Evolutionary conservation across 1,140 invertebrate genomes (phyloP), one percentile per base, ranked within the genome.

Genomic region (Drosophila navojoa): DNA sequence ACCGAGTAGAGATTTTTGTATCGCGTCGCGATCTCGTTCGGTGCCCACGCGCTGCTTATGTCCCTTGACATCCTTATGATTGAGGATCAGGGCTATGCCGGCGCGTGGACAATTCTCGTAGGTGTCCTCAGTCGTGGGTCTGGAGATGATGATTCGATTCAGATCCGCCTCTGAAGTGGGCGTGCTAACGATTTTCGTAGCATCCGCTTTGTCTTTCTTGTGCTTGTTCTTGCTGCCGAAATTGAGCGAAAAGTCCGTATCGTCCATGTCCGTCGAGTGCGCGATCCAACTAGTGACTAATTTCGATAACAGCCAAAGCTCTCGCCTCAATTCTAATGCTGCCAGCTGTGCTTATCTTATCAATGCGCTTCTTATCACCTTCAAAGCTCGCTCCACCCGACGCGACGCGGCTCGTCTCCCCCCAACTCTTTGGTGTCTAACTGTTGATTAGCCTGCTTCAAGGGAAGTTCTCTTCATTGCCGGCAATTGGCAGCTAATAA

Each of bases 21-120:
- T 78, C 38, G 91, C 82, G n/a, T 91, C 76, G 6, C 92, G 76
- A 77, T 94, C 93, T 38, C 90, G 89, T n/a, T 92, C 81, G 4
- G 93, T 93, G 7, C 93, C 93, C 5, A 79, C 76, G 11, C 93
- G 84, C 22, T 73, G 63, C 53, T 80, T 90, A 61, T 92, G 90
- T 0, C 82, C 82, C 44, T 93, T 92, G 72, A 95, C 95, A 3
- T 92, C 76, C 77, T 95, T 94, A 84, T 97, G 95, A 90, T 97
- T 97, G 59, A 97, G 95, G 47, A 97, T 95, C 0, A 97, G 52
- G 16, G 96, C 96, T 13, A 93, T 93, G 11, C 96, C 96, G 35
- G 95, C 92, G 55, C 94, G 92, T 19, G 80, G 63, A 13, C 84
- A 89, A 73, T 96, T 94, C 60, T 93, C 93, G 79, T 97, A 97